Conservation (phyloP, 2,888 invertebrate genomes). For the Apomyelois bistriatella region DNA sequence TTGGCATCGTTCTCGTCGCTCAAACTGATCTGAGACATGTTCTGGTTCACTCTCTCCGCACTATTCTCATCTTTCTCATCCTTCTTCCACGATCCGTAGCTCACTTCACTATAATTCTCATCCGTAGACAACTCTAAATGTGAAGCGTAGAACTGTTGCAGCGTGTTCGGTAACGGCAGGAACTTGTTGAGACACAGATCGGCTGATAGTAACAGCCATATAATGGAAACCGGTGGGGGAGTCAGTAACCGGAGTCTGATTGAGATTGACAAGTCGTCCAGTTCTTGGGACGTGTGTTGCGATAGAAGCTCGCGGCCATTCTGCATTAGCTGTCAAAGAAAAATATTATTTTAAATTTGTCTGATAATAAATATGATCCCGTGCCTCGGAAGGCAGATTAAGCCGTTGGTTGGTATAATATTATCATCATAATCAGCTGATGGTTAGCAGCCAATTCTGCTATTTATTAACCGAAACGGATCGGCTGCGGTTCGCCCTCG, state of each 20-base stretch:
- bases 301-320: constrained; percentile 66
- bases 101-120: constrained; percentile 63
- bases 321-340: constrained; percentile 64
- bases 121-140: constrained; percentile 61
- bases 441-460: too few relatives aligned
- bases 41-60: constrained; percentile 51
- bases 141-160: constrained; percentile 71
- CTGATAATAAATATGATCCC: background rate
- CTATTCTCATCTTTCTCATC: constrained; percentile 16
- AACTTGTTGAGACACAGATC: constrained; percentile 71
- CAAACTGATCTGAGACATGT: constrained; percentile 55
- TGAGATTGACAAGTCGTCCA: constrained; percentile 65
- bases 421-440: too few relatives aligned
- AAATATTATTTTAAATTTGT: too few relatives aligned
- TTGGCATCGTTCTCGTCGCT: constrained; percentile 59
- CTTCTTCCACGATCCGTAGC: constrained; percentile 70
- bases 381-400: background rate
- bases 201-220: constrained; percentile 65
- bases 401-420: too few relatives aligned
- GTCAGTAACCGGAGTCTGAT: constrained; percentile 57
- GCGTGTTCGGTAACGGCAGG: constrained; percentile 61
- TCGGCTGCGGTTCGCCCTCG: too few relatives aligned
- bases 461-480: too few relatives aligned
- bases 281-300: constrained; percentile 50
- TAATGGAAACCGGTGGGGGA: constrained; percentile 59